phyloP scores from a whole-genome alignment of 2,888 invertebrate species.

The Nymphalis urticae region DNA sequence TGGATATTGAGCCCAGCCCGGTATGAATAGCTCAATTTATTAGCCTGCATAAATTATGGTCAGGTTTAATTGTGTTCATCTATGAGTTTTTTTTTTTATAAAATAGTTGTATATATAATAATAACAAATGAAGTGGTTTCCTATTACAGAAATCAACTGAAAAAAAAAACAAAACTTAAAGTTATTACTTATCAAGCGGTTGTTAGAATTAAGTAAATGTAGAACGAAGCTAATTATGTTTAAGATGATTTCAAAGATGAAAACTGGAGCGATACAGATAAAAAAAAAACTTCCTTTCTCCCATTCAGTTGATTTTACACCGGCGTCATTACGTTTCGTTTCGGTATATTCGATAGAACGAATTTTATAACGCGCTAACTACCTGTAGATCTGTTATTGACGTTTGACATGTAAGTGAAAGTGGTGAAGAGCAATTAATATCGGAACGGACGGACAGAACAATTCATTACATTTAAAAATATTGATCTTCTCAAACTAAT shows the following conservation, averaged over 20 bases:
- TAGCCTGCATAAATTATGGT: no score
- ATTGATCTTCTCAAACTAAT: not conserved
- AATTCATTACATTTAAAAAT: not conserved
- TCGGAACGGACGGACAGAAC: slow-evolving; percentile 16
- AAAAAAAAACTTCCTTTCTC: slow-evolving; percentile 35
- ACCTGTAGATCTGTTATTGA: slow-evolving; percentile 50
- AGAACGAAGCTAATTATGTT: slow-evolving; percentile 4
- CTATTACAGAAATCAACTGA: not conserved
- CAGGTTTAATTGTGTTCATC: no score
- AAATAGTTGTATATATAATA: no score
- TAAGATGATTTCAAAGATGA: slow-evolving; percentile 11
- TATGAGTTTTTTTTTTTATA: no score
- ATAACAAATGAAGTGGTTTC: not conserved
- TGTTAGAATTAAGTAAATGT: slow-evolving; percentile 2
- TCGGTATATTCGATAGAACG: slow-evolving; percentile 50
- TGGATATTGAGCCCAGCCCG: no score
- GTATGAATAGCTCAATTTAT: no score
- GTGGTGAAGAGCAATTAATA: slow-evolving; percentile 34
- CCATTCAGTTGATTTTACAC: slow-evolving; percentile 33
- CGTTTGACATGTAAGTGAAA: slow-evolving; percentile 55
- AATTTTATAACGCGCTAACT: slow-evolving; percentile 46
- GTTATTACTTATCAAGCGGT: not conserved
- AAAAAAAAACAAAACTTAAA: not conserved
- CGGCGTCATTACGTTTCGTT: slow-evolving; percentile 45
- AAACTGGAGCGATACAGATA: slow-evolving; percentile 25